Conservation (phyloP, 2,113 vertebrate species). For the Mirounga angustirostris region DNA sequence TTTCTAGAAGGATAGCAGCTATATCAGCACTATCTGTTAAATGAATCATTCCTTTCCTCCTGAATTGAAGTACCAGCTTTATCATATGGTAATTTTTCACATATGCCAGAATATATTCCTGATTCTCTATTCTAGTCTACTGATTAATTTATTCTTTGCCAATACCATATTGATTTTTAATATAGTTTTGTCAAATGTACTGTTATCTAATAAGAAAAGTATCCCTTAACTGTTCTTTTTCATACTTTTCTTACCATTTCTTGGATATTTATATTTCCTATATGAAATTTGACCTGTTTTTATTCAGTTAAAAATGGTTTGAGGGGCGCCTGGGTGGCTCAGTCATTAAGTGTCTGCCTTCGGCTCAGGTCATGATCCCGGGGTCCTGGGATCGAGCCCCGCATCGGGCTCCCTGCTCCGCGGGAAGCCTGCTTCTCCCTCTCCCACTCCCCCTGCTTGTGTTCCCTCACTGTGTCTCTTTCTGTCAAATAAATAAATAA, state of each 20-base stretch:
- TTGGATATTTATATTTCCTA: constrained; percentile 18
- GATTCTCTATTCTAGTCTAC: background rate
- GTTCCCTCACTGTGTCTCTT: no score
- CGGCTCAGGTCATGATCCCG: no score
- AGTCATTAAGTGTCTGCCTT: no score
- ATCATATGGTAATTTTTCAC: background rate
- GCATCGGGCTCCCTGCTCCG: no score
- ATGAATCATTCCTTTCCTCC: background rate
- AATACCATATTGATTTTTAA: constrained; percentile 24
- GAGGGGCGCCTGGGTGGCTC: background rate
- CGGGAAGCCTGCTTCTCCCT: no score
- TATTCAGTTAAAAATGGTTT: background rate
- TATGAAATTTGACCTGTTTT: constrained; percentile 41
- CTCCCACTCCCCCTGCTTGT: no score
- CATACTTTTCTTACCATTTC: background rate
- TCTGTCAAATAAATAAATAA: no score
- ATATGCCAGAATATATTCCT: background rate
- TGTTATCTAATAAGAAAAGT: constrained; percentile 38
- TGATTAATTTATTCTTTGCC: background rate
- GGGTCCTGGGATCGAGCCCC: no score
- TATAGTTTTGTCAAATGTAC: background rate
- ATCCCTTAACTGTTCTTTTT: background rate
- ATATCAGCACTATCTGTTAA: constrained; percentile 47
- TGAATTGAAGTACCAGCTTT: background rate
- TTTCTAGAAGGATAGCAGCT: background rate